Percentiles rank a stretch among this genome's conserved stretches.
Conservation (phyloP, 2,113 vertebrate genomes). For the Pithys albifrons region DNA sequence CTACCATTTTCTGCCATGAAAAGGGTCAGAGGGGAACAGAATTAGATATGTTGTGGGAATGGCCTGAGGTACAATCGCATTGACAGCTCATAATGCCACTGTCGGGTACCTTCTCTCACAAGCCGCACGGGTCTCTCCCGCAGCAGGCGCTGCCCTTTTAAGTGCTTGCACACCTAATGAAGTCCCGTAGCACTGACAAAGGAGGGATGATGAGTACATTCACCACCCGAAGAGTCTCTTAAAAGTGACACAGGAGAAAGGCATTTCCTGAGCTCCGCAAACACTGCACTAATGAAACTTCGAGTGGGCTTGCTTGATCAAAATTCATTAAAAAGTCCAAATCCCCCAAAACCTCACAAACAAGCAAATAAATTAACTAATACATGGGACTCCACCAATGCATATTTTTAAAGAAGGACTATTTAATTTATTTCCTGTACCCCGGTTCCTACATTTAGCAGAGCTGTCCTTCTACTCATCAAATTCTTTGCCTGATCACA, state of each 20-base stretch:
- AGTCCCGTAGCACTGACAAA: conserved; percentile 24
- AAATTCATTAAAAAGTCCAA: not conserved
- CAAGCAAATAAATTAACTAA: not conserved
- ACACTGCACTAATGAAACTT: not conserved
- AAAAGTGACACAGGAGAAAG: not conserved
- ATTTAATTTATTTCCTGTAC: not conserved
- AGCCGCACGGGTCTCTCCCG: not conserved
- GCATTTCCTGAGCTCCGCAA: not conserved
- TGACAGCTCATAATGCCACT: conserved; percentile 22
- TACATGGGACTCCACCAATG: not conserved
- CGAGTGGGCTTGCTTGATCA: not conserved
- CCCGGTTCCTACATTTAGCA: not conserved
- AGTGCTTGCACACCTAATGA: conserved; percentile 28
- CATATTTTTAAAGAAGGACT: not conserved
- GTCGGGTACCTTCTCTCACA: not conserved
- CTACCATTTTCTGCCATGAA: not conserved
- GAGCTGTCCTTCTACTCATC: not conserved
- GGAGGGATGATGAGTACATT: conserved; percentile 31
- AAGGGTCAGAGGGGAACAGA: conserved; percentile 23
- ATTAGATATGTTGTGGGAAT: conserved; percentile 57
- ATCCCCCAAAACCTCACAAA: not conserved
- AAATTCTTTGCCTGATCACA: not conserved
- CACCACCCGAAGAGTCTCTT: conserved; percentile 27
- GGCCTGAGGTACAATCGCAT: not conserved
- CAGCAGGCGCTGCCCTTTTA: conserved; percentile 7